Base-by-base conservation (phyloP, 2,888 invertebrate genomes). In the Metallyticus violacea region DNA sequence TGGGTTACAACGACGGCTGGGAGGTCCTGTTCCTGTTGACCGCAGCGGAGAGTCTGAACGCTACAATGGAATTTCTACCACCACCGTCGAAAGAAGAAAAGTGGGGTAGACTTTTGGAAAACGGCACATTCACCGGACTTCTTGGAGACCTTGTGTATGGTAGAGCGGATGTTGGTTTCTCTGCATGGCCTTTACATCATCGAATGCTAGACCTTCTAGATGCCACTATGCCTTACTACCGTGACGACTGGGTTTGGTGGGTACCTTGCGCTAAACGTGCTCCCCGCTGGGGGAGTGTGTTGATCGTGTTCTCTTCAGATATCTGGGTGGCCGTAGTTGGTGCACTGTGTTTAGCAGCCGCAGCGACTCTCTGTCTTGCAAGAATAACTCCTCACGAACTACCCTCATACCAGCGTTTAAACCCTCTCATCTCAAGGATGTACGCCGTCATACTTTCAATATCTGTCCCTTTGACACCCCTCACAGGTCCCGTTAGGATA, bases 231-330 rank as follows among this genome's bases (percentile, higher is more conserved):
- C 29, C 77, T 4, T 77, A 83, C 29, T 77, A n/a, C n/a, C 27
- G 83, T 4, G 83, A 83, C 7, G 83, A 62, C 7, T 83, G 83
- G 83, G 77, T 83, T 3, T 83, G 83, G 83, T 83, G 83, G 83
- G 83, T 83, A 6, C 83, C 83, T 4, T 83, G 83, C 28, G 83
- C 83, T 77, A 83, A 83, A 26, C 27, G 77, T 25, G 27, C 77
- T 0, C 83, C 83, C 1, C 77, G 77, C 2, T 83, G 83, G 83
- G 77, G 77, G n/a, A 62, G 83, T 9, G 77, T 83, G 9, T n/a
- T 29, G 22, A 77, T 83, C 28, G 83, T 83, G 0, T 83, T 83
- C 29, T 29, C 26, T 26, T 77, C 40, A 77, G 22, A 27, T 28
- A 77, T 77, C 6, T 83, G 83, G 83, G 0, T 26, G 40, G 9